phyloP scores from a whole-genome alignment of 2,888 invertebrate species.

The Chrysopilus asiliformis region DNA sequence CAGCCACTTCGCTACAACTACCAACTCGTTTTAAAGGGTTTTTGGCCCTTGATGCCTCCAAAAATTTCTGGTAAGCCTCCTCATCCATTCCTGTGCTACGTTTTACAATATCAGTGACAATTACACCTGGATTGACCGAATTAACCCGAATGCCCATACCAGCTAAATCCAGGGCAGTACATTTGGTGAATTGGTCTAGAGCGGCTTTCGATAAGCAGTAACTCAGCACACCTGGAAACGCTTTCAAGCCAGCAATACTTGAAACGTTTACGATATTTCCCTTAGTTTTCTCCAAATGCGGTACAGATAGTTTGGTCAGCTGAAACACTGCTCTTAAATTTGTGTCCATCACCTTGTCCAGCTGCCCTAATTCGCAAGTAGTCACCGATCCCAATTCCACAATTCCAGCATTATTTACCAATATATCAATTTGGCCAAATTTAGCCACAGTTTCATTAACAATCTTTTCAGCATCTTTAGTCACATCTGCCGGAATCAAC shows the following conservation, averaged over 20 bases:
- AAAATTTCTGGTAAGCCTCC: too few species aligned
- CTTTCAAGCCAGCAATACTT: slow-evolving; percentile 75
- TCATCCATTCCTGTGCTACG: slow-evolving; percentile 66
- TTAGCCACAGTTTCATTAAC: too few species aligned
- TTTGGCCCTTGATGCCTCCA: too few species aligned
- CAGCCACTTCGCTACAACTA: too few species aligned
- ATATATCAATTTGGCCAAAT: too few species aligned
- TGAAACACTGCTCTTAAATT: slow-evolving; percentile 70
- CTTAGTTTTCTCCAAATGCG: slow-evolving; percentile 63
- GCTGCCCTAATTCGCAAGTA: too few species aligned
- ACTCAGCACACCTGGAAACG: slow-evolving; percentile 75
- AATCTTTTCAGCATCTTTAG: too few species aligned
- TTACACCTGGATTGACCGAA: slow-evolving; percentile 85
- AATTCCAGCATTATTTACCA: too few species aligned
- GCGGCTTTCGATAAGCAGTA: slow-evolving; percentile 90
- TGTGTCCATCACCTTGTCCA: slow-evolving; percentile 73
- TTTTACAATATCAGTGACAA: slow-evolving; percentile 72
- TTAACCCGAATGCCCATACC: slow-evolving; percentile 72
- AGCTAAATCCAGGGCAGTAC: slow-evolving; percentile 72
- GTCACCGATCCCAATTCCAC: too few species aligned
- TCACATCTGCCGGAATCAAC: too few species aligned
- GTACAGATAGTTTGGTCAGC: slow-evolving; percentile 70
- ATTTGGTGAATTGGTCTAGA: slow-evolving; percentile 86
- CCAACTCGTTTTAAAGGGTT: too few species aligned
- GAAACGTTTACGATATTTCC: slow-evolving; percentile 89